Base-by-base conservation (phyloP, 23 tunicate genomes). In the Aplidium turbinatum region DNA sequence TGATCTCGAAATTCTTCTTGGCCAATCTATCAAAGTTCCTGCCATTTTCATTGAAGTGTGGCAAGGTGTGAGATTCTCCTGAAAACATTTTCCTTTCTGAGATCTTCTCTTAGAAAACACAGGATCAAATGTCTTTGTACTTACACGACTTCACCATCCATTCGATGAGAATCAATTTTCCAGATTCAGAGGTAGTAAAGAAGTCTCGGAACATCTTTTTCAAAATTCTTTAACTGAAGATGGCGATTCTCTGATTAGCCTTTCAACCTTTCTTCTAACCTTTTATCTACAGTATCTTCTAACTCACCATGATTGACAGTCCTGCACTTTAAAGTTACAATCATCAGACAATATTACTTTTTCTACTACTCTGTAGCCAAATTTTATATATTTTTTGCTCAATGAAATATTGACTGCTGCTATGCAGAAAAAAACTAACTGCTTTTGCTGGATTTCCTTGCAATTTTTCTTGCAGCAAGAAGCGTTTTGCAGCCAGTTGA, bases 391-490 rank as follows among this genome's bases (percentile, higher is more conserved):
- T 42, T 42, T 42, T 42, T 42, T 42, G 50, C 50, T 16, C 50
- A 42, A 11, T 42, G 50, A 42, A 42, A 16, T 42, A 11, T 11
- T 42, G 11, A 9, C 16, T 42, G 11, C 50, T 42, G 11, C 50
- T 9, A 9, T 9, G 50, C 50, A 42, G 50, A 16, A 42, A 16
- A 11, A 11, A 42, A 42, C n/a, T 42, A 42, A 42, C 50, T 42
- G 50, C 50, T 42, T 42, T 42, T 42, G n/a, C n/a, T n/a, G n/a
- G n/a, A n/a, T n/a, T n/a, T n/a, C n/a, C 50, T 42, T 42, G 50
- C 50, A 42, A 42, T 42, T 16, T 16, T 42, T 42, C 50, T 16
- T 42, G 50, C 16, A 42, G 50, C 50, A 42, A 42, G 50, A 16
- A 42, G 50, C 50, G 13, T 42, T 42, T 42, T 42, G 11, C 50